These are phyloP conservation scores for Gallinago stenura DNA, from an alignment of 2,797 vertebrate genomes.

Conservation along the genomic window DNA sequence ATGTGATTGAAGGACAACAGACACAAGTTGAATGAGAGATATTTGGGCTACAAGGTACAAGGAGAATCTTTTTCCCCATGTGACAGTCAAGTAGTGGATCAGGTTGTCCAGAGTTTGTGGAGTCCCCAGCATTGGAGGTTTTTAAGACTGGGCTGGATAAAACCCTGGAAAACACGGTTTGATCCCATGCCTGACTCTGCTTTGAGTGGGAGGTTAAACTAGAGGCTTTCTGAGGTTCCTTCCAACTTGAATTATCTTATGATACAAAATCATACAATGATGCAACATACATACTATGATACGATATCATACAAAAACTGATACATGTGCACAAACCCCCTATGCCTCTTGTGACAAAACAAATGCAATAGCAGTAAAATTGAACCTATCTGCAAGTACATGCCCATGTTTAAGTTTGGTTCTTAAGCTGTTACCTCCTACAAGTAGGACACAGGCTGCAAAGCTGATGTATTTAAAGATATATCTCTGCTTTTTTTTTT, in stretches of 20 bases:
- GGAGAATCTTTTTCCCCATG: background rate
- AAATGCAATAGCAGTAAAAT: background rate
- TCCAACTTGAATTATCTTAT: background rate
- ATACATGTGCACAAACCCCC: accelerated
- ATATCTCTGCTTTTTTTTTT: background rate
- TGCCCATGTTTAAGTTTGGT: background rate
- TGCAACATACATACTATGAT: background rate
- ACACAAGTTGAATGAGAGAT: background rate
- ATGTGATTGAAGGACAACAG: background rate
- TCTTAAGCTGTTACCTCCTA: background rate
- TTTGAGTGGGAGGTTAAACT: background rate
- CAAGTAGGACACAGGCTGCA: background rate
- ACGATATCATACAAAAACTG: background rate
- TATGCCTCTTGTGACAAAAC: background rate
- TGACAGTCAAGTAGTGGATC: background rate
- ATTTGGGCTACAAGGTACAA: background rate
- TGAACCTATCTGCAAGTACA: background rate
- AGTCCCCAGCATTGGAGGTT: background rate
- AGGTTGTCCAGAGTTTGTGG: background rate
- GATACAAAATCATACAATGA: background rate
- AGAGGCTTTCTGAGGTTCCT: background rate
- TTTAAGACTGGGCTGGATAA: background rate
- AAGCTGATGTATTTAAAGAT: background rate
- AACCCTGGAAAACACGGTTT: background rate
- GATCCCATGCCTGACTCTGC: background rate